A percentile compares a stretch with the other conserved stretches of the same genome.
These are phyloP conservation scores for Litoditis marina DNA, from an alignment of 2,888 invertebrate genomes.

Conservation along the genomic window DNA sequence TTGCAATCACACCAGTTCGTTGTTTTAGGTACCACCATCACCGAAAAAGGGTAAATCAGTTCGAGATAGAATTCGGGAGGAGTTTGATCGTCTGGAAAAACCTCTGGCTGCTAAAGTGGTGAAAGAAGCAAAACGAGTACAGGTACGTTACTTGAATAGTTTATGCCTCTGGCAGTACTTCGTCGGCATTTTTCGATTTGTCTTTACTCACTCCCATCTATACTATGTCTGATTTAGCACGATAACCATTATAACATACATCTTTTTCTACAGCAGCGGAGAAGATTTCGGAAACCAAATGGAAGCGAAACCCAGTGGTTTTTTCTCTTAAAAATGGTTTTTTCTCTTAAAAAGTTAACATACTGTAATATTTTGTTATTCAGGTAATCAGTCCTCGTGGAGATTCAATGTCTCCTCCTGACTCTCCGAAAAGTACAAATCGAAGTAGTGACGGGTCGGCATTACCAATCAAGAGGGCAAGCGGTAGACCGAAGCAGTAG, in stretches of 20 bases:
- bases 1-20: too few species aligned
- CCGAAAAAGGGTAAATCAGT: neutral
- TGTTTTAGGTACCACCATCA: too few species aligned
- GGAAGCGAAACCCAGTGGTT: too few species aligned
- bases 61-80: neutral
- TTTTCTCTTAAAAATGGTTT: too few species aligned
- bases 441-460: neutral
- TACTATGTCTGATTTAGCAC: too few species aligned
- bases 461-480: constrained; percentile 8
- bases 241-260: too few species aligned
- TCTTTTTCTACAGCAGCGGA: too few species aligned
- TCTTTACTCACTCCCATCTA: too few species aligned
- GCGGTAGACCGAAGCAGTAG: constrained; percentile 34
- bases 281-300: too few species aligned
- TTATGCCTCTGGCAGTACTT: too few species aligned
- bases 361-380: neutral
- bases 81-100: neutral
- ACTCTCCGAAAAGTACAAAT: constrained; percentile 2
- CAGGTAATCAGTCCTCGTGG: constrained; percentile 10
- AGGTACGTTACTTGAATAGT: too few species aligned
- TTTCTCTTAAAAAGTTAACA: neutral
- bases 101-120: neutral
- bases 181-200: too few species aligned
- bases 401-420: constrained; percentile 7
- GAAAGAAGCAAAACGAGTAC: neutral